phyloP scores from a whole-genome alignment of 2,113 vertebrate species.

The Benitochromis conjunctus region DNA sequence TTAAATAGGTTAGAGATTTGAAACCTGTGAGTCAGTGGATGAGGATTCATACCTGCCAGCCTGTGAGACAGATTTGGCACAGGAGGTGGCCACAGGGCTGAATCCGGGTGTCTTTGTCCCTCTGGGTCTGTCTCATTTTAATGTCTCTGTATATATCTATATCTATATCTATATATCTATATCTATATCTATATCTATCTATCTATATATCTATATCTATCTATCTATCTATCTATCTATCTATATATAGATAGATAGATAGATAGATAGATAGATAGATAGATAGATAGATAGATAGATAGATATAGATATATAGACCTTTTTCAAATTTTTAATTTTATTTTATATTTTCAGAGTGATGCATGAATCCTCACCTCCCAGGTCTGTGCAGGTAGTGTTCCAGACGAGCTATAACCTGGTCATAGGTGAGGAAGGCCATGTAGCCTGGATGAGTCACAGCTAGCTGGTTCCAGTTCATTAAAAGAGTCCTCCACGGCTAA shows the following conservation, averaged over 20 bases:
- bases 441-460: constrained; percentile 85
- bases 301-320: no score
- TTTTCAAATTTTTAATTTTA: neutral
- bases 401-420: constrained; percentile 77
- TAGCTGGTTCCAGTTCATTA: constrained; percentile 85
- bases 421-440: constrained; percentile 89
- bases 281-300: no score
- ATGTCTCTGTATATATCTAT: no score
- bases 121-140: no score
- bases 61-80: constrained; percentile 75
- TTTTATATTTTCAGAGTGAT: neutral
- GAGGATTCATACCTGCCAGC: constrained; percentile 75
- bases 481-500: constrained; percentile 82
- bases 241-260: no score
- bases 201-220: no score
- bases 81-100: constrained; percentile 86
- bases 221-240: no score
- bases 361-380: constrained; percentile 73
- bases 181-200: no score
- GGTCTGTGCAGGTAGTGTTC: constrained; percentile 75
- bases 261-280: no score
- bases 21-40: neutral
- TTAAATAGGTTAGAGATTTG: neutral
- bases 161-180: no score
- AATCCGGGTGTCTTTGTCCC: constrained; percentile 80